Base-by-base conservation (phyloP, 1,140 invertebrate species). In the Drosophila fuyamai region DNA sequence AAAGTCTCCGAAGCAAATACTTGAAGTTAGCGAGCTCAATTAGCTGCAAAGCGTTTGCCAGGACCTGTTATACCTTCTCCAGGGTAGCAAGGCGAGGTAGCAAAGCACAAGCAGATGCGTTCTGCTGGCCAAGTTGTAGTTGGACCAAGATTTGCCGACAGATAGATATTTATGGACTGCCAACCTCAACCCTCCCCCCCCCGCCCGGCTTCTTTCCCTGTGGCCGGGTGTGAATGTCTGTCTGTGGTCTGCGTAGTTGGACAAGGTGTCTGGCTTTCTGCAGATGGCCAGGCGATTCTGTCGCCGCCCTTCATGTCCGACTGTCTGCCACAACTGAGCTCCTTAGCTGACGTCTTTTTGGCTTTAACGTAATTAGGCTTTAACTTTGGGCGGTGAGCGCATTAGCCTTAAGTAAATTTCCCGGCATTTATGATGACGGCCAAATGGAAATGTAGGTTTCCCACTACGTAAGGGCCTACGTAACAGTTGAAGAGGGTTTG, bases 151-250 rank as follows among this genome's bases (percentile, higher is more conserved):
- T 74, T 74, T 75, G 70, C 72, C 76, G 43, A 61, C 77, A 81
- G 78, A 65, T 86, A 59, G 66, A 57, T 75, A 77, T 81, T 85
- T 82, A 86, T 81, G 68, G 71, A 86, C 63, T 86, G 79, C 71
- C 82, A 63, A 27, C 59, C 59, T 14, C 46, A 46, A 36, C 9
- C 43, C 47, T 38, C 36, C 10, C 9, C 8, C 1, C 36, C 10
- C 9, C 7, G 9, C 36, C 36, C 10, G 12, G 3, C 36, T 4
- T 4, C 36, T 10, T 38, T 18, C 58, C 56, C 12, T 8, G 40
- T 38, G 27, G 40, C 38, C 43, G 18, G 67, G 51, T 55, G 66
- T 29, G 36, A 70, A 70, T 5, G 63, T 71, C 66, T 70, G 51
- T 71, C 68, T 70, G 68, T 58, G 67, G 67, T 71, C 65, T 71